Conservation (phyloP, 92 coral and sea anemone genomes). For the Siderastrea siderea region DNA sequence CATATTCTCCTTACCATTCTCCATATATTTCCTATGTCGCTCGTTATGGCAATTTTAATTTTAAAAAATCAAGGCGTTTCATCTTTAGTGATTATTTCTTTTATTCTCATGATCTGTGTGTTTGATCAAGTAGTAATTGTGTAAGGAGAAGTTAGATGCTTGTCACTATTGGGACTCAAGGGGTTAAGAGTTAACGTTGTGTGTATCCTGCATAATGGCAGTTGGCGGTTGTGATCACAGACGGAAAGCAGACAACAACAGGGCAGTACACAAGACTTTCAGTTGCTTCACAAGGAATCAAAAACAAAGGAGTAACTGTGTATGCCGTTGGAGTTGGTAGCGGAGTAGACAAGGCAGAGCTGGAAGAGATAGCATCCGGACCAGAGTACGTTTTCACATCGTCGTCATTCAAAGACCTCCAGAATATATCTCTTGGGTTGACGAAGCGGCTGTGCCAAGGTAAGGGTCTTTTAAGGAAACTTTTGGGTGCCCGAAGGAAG, state of each 20-base stretch:
- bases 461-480: not conserved
- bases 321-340: conserved; percentile 72
- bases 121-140: too few species aligned
- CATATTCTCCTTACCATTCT: too few species aligned
- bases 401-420: conserved; percentile 61
- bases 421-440: conserved; percentile 29
- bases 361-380: conserved; percentile 60
- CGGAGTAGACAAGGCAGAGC: conserved; percentile 38
- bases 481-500: not conserved
- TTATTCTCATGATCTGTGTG: too few species aligned
- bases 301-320: conserved; percentile 57
- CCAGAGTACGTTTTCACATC: conserved; percentile 31
- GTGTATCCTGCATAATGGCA: not conserved
- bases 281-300: conserved; percentile 68
- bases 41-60: too few species aligned
- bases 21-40: too few species aligned
- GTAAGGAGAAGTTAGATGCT: too few species aligned
- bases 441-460: conserved; percentile 60
- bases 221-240: conserved; percentile 71
- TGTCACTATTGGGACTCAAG: too few species aligned
- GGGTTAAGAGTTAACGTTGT: not conserved
- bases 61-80: too few species aligned
- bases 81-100: too few species aligned
- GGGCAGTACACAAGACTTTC: conserved; percentile 50
- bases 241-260: conserved; percentile 68